Base-by-base conservation (phyloP, 2,888 invertebrate genomes). In the Amphipoea lucens region DNA sequence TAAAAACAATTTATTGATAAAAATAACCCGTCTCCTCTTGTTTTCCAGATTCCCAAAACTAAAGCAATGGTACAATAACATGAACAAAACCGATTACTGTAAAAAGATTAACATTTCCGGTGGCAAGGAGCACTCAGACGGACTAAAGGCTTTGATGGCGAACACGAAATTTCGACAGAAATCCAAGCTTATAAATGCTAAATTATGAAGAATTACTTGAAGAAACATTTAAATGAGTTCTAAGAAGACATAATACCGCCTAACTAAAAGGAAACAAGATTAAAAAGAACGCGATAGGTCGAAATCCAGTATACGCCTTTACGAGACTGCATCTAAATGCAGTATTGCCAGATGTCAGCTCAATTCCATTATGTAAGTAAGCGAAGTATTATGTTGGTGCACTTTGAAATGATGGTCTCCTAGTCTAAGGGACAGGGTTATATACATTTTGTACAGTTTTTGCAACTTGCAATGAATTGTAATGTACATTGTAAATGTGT, bases 31-130 rank as follows among this genome's bases (percentile, higher is more conserved):
- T 48, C 4, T 42, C 6, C 45, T 48, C 20, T 51, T 51, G 7
- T 60, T 48, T 85, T 80, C 2, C 91, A 96, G 96, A 85, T 96
- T 91, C 82, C 96, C 96, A 20, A 96, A 95, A 90, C 85, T 96
- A 73, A 91, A 87, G 36, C 87, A 87, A 84, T 96, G 96, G 96
- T 89, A 94, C 29, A 71, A 81, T 14, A 92, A 84, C 2, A 96
- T 96, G 96, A 93, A 94, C 12, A 82, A 92, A 80, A 88, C 90
- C 75, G 94, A 95, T 14, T 92, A 94, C 54, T 94, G 94, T 83
- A 93, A 91, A 77, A 91, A 91, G 51, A 93, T 94, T n/a, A 96
- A 96, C 82, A 91, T 92, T 76, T 88, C 92, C 0, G 95, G 95
- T 17, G 91, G 93, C 40, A 88, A 92, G 36, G 78, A 90, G 4